Evolutionary conservation across 2,888 invertebrate species (phyloP).

Genomic region (Drosophila ezoana): DNA sequence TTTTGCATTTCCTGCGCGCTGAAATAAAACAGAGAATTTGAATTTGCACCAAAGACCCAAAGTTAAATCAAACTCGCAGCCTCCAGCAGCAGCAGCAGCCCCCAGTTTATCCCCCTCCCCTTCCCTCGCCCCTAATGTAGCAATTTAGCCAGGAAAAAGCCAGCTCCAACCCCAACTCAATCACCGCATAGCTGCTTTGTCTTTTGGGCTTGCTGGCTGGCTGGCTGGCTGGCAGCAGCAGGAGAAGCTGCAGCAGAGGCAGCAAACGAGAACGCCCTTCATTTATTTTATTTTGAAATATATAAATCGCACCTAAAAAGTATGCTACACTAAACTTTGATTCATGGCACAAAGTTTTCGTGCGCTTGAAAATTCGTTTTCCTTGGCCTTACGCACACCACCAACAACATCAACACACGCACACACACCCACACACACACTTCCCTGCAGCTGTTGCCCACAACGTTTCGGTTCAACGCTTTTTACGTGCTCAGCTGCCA

Average conservation of each 20-base stretch:
- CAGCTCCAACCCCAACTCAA: conserved; percentile 9
- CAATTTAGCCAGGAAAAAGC: conserved; percentile 8
- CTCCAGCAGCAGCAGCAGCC: neutral
- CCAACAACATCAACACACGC: conserved; percentile 30
- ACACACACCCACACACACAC: conserved; percentile 40
- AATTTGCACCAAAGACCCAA: conserved; percentile 65
- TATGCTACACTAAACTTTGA: conserved; percentile 81
- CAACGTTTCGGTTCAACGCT: conserved; percentile 80
- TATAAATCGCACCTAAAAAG: conserved; percentile 82
- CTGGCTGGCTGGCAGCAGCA: conserved; percentile 5
- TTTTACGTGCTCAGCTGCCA: conserved; percentile 79
- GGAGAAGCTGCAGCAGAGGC: neutral
- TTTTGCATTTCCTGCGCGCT: conserved; percentile 79
- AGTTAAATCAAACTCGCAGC: conserved; percentile 58
- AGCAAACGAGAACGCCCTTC: conserved; percentile 70
- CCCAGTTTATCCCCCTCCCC: neutral
- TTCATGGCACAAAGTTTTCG: conserved; percentile 78
- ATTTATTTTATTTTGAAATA: conserved; percentile 83
- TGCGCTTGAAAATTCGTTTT: conserved; percentile 79
- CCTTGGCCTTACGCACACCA: conserved; percentile 66
- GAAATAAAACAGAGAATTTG: conserved; percentile 79
- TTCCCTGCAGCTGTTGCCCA: conserved; percentile 76
- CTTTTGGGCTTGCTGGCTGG: conserved; percentile 56
- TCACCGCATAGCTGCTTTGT: conserved; percentile 65
- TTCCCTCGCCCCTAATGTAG: neutral